These are phyloP conservation scores for Paramuricea clavata DNA, from an alignment of 92 coral and sea anemone genomes.

Conservation along the genomic window DNA sequence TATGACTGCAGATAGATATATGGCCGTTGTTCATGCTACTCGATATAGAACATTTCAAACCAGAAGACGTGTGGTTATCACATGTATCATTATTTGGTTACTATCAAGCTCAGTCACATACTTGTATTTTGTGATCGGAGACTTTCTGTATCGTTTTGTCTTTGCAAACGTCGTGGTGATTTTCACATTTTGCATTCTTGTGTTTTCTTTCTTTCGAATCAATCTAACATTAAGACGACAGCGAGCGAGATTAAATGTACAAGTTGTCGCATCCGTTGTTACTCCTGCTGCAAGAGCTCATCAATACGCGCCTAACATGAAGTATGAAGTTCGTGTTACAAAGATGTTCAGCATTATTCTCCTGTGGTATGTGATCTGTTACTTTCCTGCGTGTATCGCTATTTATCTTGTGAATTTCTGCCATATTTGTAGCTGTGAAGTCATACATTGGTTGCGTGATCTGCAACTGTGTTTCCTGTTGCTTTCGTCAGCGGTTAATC, in stretches of 20 bases:
- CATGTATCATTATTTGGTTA: conserved; percentile 77
- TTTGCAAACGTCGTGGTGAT: conserved; percentile 86
- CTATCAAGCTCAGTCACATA: conserved; percentile 68
- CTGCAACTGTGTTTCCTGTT: conserved; percentile 41
- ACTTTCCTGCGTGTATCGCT: conserved; percentile 39
- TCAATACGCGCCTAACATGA: background rate
- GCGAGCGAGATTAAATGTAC: conserved; percentile 45
- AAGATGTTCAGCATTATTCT: conserved; percentile 50
- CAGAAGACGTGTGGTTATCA: conserved; percentile 67
- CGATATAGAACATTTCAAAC: conserved; percentile 74
- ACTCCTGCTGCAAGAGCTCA: background rate
- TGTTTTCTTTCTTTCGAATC: conserved; percentile 80
- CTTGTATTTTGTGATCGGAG: conserved; percentile 80
- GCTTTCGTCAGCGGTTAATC: conserved; percentile 48
- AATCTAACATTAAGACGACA: conserved; percentile 33
- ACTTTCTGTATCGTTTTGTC: conserved; percentile 75
- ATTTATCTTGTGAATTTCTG: conserved; percentile 45
- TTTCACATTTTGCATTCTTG: conserved; percentile 78
- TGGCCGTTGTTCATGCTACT: conserved; percentile 78
- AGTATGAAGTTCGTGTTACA: conserved; percentile 42
- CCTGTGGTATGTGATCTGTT: conserved; percentile 41
- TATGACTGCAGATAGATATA: conserved; percentile 82
- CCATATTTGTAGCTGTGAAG: conserved; percentile 39
- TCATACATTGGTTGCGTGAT: conserved; percentile 47
- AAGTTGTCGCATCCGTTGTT: conserved; percentile 6